These are phyloP conservation scores for Podilymbus podiceps DNA, from an alignment of 2,113 vertebrate species.

Conservation along the genomic window DNA sequence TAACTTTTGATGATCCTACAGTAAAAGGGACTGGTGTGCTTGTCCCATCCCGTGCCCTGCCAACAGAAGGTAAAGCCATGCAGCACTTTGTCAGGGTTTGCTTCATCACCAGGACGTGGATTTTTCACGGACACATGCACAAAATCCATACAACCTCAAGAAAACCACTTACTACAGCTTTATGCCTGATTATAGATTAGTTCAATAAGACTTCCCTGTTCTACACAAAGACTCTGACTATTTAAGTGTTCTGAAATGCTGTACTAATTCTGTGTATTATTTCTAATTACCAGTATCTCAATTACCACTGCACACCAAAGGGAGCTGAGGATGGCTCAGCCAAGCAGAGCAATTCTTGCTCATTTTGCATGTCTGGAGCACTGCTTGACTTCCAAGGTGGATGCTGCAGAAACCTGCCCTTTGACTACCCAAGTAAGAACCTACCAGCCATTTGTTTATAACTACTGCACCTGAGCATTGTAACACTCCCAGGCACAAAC, in stretches of 20 bases:
- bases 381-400: neutral
- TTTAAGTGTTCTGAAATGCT: neutral
- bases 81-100: neutral
- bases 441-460: neutral
- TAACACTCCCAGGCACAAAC: neutral
- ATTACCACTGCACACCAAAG: neutral
- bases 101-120: neutral
- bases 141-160: neutral
- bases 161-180: neutral
- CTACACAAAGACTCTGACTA: neutral
- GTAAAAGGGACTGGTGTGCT: neutral
- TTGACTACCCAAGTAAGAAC: neutral
- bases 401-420: neutral
- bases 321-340: neutral
- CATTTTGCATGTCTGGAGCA: neutral
- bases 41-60: neutral
- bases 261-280: neutral
- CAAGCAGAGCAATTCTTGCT: neutral
- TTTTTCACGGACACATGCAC: neutral
- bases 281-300: neutral
- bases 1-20: neutral
- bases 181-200: neutral
- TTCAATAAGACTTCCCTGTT: neutral
- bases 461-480: neutral
- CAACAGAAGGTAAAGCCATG: neutral